Evolutionary conservation across 2,888 invertebrate species (phyloP).

Genomic region (Escarpia spicata): DNA sequence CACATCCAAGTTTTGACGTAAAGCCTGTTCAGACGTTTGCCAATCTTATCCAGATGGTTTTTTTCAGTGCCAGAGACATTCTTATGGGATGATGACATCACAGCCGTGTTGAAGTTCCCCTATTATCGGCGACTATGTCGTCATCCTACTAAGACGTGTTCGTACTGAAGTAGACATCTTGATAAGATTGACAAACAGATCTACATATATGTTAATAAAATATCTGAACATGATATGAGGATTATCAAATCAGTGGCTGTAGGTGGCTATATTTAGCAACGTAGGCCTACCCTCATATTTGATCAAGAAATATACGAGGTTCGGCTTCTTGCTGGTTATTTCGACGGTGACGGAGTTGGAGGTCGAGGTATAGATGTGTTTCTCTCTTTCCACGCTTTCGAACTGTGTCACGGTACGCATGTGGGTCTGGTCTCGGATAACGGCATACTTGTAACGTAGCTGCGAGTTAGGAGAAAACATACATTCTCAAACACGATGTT

Average conservation of each 20-base stretch:
- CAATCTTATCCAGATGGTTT: too few relatives aligned
- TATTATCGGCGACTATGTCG: too few relatives aligned
- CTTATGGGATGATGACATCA: too few relatives aligned
- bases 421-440: slow-evolving; percentile 21
- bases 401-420: slow-evolving; percentile 36
- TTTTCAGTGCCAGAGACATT: too few relatives aligned
- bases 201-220: too few relatives aligned
- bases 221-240: too few relatives aligned
- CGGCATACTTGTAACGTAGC: slow-evolving; percentile 5
- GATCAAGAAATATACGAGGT: slow-evolving; percentile 34
- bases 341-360: slow-evolving; percentile 31
- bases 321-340: slow-evolving; percentile 32
- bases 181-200: too few relatives aligned
- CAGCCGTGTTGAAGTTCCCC: too few relatives aligned
- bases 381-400: slow-evolving; percentile 32
- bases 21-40: too few relatives aligned
- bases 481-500: not conserved
- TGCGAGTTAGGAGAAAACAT: not conserved
- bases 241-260: not conserved
- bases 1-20: too few relatives aligned
- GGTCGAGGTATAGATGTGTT: slow-evolving; percentile 31
- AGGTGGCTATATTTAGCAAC: not conserved
- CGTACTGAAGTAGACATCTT: too few relatives aligned
- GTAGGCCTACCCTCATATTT: slow-evolving; percentile 31
- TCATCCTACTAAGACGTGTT: too few relatives aligned